These are phyloP conservation scores for Coregonus sp. DNA, from an alignment of 2,797 vertebrate species.

Conservation along the genomic window DNA sequence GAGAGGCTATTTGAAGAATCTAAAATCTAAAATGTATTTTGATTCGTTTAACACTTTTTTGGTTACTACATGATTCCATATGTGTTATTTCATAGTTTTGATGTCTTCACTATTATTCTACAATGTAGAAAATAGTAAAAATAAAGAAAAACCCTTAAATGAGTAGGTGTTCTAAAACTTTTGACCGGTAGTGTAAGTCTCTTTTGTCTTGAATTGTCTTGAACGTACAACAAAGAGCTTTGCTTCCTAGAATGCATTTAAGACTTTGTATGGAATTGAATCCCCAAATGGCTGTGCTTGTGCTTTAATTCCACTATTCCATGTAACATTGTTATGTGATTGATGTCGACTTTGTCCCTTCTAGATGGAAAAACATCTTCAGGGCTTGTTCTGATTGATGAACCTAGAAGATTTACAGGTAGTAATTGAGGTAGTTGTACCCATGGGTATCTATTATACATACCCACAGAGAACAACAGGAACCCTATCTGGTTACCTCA, in stretches of 20 bases:
- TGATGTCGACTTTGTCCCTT: constrained; percentile 27
- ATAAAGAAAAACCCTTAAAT: too few species aligned
- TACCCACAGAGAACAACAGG: constrained; percentile 42
- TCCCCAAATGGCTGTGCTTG: constrained; percentile 33
- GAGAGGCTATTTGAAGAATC: too few species aligned
- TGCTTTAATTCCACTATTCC: constrained; percentile 21
- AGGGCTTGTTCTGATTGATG: constrained; percentile 47
- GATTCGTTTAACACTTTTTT: too few species aligned
- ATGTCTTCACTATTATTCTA: too few species aligned
- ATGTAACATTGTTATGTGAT: constrained; percentile 32
- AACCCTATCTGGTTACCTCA: constrained; percentile 50
- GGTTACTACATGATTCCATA: too few species aligned
- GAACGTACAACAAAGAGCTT: constrained; percentile 35
- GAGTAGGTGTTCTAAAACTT: too few species aligned
- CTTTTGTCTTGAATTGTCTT: not conserved
- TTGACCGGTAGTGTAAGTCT: not conserved
- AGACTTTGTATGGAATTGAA: constrained; percentile 19
- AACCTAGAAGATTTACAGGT: constrained; percentile 35
- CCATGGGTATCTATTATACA: constrained; percentile 40
- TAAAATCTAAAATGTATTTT: too few species aligned
- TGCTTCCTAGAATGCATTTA: constrained; percentile 39
- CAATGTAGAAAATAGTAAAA: too few species aligned
- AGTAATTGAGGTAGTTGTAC: constrained; percentile 16
- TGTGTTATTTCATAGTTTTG: too few species aligned
- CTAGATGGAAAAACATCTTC: constrained; percentile 44